Percentiles rank a stretch among this genome's conserved stretches.
Evolutionary conservation across 2,888 invertebrate genomes (phyloP).

Genomic region (Phyto melanocephala): DNA sequence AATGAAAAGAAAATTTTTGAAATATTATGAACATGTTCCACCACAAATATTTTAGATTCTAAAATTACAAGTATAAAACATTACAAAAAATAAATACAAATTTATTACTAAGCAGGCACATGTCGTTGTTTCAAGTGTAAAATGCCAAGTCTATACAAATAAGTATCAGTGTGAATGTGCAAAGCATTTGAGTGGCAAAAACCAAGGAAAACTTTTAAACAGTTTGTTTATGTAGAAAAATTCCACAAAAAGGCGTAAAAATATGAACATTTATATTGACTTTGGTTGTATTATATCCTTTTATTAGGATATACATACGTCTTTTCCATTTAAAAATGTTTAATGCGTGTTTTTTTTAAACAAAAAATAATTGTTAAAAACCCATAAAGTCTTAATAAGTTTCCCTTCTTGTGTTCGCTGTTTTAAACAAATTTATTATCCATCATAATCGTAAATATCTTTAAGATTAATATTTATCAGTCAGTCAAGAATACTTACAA

Average conservation of each 20-base stretch:
- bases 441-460: constrained; percentile 66
- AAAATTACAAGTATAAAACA: background rate
- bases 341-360: background rate
- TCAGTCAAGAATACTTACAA: constrained; percentile 37
- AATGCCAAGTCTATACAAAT: background rate
- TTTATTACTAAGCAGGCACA: background rate
- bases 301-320: background rate
- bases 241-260: background rate
- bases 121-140: background rate
- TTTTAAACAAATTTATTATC: constrained; percentile 65
- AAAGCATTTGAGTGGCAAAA: background rate
- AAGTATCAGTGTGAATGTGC: background rate
- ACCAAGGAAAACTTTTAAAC: background rate
- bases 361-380: background rate
- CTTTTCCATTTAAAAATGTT: background rate
- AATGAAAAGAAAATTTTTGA: background rate
- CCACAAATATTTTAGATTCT: background rate
- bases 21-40: background rate
- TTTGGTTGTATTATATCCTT: background rate
- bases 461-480: constrained; percentile 60
- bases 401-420: background rate
- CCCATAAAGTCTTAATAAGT: constrained; percentile 41
- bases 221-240: background rate
- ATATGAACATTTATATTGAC: background rate
- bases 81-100: background rate